Evolutionary conservation across 2,797 vertebrate genomes (phyloP).

Genomic region (Acanthopagrus latus): DNA sequence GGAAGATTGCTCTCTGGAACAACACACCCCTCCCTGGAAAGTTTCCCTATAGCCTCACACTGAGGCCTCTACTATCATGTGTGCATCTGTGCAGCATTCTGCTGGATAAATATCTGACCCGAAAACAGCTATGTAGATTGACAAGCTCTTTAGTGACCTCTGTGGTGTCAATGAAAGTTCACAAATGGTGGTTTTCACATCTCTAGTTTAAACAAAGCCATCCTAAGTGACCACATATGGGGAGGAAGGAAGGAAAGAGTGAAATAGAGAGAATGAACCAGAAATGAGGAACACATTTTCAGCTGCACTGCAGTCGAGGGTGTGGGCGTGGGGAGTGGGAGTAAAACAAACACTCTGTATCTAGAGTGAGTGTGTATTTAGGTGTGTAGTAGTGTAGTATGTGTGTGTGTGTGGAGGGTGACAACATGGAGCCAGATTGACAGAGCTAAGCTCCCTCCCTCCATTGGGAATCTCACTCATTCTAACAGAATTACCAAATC

Average conservation of each 20-base stretch:
- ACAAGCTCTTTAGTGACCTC: constrained; percentile 23
- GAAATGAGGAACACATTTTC: constrained; percentile 83
- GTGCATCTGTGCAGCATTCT: constrained; percentile 5
- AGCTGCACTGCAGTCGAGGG: constrained; percentile 75
- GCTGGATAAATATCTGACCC: constrained; percentile 5
- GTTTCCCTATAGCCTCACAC: constrained; percentile 6
- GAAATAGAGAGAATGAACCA: constrained; percentile 49
- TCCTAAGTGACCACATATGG: constrained; percentile 47
- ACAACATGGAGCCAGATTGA: constrained; percentile 49
- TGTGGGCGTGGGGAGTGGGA: constrained; percentile 75
- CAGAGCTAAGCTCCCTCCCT: constrained; percentile 31
- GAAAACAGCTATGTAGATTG: not conserved
- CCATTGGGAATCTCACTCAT: constrained; percentile 67
- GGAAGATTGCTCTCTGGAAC: constrained; percentile 51
- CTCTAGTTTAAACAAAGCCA: not conserved
- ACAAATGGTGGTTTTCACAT: constrained; percentile 12
- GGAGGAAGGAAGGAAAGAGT: constrained; percentile 59
- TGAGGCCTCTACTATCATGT: not conserved
- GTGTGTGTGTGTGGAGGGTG: constrained; percentile 44
- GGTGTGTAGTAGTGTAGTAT: constrained; percentile 8
- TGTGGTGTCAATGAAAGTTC: constrained; percentile 29
- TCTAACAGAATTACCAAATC: constrained; percentile 71
- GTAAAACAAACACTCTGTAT: constrained; percentile 72
- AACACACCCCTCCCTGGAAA: constrained; percentile 46
- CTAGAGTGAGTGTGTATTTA: constrained; percentile 20